Evolutionary conservation across 2,888 invertebrate genomes (phyloP).

Genomic region (Xestia ashworthii): DNA sequence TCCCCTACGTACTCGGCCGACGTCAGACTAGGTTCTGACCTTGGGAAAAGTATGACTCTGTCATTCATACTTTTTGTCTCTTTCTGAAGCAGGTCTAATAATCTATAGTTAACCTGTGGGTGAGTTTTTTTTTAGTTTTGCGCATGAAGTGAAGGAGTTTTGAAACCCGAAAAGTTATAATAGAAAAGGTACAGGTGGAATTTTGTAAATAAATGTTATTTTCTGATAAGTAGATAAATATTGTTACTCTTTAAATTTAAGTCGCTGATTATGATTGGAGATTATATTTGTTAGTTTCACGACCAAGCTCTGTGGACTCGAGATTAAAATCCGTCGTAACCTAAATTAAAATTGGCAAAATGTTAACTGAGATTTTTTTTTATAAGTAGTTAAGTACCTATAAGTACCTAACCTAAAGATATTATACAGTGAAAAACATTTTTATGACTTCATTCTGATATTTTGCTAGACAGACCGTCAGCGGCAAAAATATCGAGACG

Average conservation of each 20-base stretch:
- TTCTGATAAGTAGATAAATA: neutral
- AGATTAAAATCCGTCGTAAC: slow-evolving; percentile 14
- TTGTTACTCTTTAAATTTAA: neutral
- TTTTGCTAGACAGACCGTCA: neutral
- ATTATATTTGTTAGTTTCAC: neutral
- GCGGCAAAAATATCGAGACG: neutral
- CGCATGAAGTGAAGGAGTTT: neutral
- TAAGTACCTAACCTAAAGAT: neutral
- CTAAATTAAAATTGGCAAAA: neutral
- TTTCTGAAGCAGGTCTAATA: neutral
- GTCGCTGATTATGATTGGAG: neutral
- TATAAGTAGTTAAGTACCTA: neutral
- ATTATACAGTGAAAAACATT: neutral
- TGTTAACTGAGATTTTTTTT: slow-evolving; percentile 8
- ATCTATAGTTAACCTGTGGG: neutral
- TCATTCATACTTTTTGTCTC: neutral
- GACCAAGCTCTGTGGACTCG: neutral
- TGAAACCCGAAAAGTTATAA: too few relatives aligned
- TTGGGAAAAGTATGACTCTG: neutral
- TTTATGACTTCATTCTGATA: neutral
- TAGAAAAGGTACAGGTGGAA: neutral
- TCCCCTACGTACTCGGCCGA: too few relatives aligned
- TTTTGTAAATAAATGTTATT: slow-evolving; percentile 10
- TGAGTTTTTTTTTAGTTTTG: neutral
- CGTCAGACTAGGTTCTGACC: too few relatives aligned